These are phyloP conservation scores for Enteromius argenteus DNA, from an alignment of 2,797 vertebrate genomes.

Conservation along the genomic window DNA sequence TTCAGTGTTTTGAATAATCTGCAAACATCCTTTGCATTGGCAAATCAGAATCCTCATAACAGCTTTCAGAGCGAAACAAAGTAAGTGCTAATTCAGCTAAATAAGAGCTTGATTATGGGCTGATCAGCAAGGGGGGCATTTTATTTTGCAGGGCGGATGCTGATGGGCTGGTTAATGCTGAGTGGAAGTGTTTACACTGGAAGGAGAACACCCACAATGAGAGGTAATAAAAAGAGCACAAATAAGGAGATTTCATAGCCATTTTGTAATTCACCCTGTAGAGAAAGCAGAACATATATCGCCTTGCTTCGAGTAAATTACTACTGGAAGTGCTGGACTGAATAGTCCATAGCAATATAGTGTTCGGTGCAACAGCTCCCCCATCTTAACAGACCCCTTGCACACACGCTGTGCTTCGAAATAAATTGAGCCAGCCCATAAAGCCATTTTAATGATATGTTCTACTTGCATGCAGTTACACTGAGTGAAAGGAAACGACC, in stretches of 20 bases:
- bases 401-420: conserved; percentile 29
- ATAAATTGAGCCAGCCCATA: conserved; percentile 29
- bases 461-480: conserved; percentile 11
- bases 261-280: conserved; percentile 35
- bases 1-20: not conserved
- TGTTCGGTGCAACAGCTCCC: conserved; percentile 56
- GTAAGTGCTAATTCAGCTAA: conserved; percentile 16
- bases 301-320: conserved; percentile 24
- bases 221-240: conserved; percentile 12
- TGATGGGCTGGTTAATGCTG: conserved; percentile 28
- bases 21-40: not conserved
- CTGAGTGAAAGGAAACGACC: not conserved
- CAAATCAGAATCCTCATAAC: not conserved
- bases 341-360: conserved; percentile 46
- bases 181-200: conserved; percentile 4
- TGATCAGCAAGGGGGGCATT: conserved; percentile 15
- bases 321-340: conserved; percentile 24
- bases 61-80: conserved; percentile 2
- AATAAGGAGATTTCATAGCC: conserved; percentile 22
- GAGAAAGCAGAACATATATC: conserved; percentile 4
- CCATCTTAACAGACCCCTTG: conserved; percentile 51
- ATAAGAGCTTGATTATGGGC: conserved; percentile 8
- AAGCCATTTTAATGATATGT: conserved; percentile 37
- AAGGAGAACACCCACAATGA: not conserved
- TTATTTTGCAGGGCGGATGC: conserved; percentile 17